Evolutionary conservation across 2,888 invertebrate species (phyloP), one percentile per base, ranked within the genome.

Genomic region (Drosophila nr. perissopoda): DNA sequence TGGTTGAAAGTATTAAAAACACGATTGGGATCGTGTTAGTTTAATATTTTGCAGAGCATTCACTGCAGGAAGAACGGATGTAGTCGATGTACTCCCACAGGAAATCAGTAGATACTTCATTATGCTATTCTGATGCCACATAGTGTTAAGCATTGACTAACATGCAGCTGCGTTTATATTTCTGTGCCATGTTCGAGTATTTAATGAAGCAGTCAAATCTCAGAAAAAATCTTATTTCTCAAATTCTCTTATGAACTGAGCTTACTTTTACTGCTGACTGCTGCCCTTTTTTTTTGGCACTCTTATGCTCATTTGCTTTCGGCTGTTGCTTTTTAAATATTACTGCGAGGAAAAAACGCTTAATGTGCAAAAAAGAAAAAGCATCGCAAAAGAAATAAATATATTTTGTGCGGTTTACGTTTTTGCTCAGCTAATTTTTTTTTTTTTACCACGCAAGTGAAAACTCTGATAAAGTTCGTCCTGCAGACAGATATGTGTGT

Each of bases 131-230:
- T 33, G 38, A 46, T 38, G 16, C 11, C 18, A 34, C 16, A 34
- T 36, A 2, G 16, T 25, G 11, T 8, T 36, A 36, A 38, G n/a
- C 25, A 36, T 4, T 31, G 36, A 53, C 52, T 25, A 61, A n/a
- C 29, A 25, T 33, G 21, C 70, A 52, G 25, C 56, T 31, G 29
- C 18, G 56, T 16, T 52, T n/a, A n/a, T 56, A 64, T 52, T 51
- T 52, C 31, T 40, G 48, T 40, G 49, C 68, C 60, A 57, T 57
- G 48, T 34, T 52, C 40, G 27, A 54, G 62, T 61, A 77, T 70
- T 75, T 70, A 83, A 83, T 82, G 74, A 81, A 82, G 78, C 81
- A 81, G 66, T 83, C 72, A 82, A 78, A 83, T 83, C 74, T 70
- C 73, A 71, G 78, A 51, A 52, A 57, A 76, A 68, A 66, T 70